Evolutionary conservation across 2,888 invertebrate species (phyloP), one percentile per base, ranked within the genome.

Genomic region (Rhabditoides inermis): DNA sequence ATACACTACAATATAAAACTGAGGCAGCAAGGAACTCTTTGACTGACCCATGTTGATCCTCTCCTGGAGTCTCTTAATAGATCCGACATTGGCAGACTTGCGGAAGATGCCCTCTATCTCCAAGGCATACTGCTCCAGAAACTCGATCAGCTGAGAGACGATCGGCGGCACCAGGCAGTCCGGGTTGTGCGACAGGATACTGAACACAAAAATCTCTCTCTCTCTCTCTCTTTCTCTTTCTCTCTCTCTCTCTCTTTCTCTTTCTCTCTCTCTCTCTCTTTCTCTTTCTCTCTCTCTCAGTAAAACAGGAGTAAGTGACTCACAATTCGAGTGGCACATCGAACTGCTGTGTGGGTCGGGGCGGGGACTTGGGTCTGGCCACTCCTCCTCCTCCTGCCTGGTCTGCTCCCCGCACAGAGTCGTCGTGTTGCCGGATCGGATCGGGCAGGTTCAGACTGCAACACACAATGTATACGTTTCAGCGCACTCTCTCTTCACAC

Each of bases 101-200:
- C 98, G 84, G 79, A 98, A 98, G 72, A 98, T 84, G 2, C 98
- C 98, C 78, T 95, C 94, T 0, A 90, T 89, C 18, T 69, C 57
- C 45, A 76, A 49, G 6, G 68, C 71, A 48, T 75, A 55, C 4
- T 58, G 53, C 44, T 66, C 65, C 12, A 98, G 83, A 77, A 86
- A 94, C 75, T 88, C 87, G 42, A 95, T 85, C 76, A 92, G 90
- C 69, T 88, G 86, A 66, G 85, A 84, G 28, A 98, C 88, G 50
- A 95, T 86, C 0, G 90, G 90, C 45, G 98, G 94, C 75, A 98
- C 88, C 5, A 85, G 84, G 68, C 84, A 84, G 23, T 86, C 85
- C 15, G 84, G 77, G 77, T 91, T 88, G 77, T 90, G 85, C 58
- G 87, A 85, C 76, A 88, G 88, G 58, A 98, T 91, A 77, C 81